Percentiles rank a stretch among this genome's conserved stretches.
phyloP scores from a whole-genome alignment of 2,797 vertebrate genomes.

The Sylvia borin region DNA sequence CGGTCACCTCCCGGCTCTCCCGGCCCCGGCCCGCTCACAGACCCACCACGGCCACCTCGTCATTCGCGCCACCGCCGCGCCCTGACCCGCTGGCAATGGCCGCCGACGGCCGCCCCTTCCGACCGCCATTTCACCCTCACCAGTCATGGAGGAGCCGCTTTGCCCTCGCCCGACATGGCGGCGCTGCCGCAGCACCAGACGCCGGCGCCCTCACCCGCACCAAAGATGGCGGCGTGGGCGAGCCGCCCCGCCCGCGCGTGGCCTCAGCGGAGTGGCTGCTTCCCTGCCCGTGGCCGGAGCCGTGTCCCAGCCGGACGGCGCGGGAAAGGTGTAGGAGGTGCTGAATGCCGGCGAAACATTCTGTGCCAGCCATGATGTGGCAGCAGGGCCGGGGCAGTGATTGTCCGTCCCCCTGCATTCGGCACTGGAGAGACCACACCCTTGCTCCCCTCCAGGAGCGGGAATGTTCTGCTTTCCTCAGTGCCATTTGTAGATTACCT shows the following conservation, averaged over 20 bases:
- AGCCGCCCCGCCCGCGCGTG: not conserved
- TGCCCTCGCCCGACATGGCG: not conserved
- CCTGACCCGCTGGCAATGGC: not conserved
- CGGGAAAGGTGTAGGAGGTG: rapidly evolving
- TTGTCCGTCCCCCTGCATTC: not conserved
- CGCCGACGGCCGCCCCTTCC: not conserved
- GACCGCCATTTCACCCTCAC: not conserved
- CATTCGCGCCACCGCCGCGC: not conserved
- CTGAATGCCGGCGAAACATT: rapidly evolving
- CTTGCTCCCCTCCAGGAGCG: not conserved
- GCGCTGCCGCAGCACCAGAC: not conserved
- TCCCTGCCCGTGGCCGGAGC: too few species aligned
- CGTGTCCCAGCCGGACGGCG: too few species aligned
- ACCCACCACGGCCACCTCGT: rapidly evolving
- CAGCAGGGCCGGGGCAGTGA: not conserved
- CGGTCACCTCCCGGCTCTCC: too few species aligned
- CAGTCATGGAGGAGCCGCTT: not conserved
- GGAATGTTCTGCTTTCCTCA: not conserved
- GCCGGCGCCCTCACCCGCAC: not conserved
- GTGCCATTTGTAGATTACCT: not conserved
- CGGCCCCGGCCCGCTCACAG: not conserved
- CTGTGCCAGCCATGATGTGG: not conserved
- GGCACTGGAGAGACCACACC: not conserved
- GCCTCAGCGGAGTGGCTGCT: not conserved
- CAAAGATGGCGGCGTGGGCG: not conserved